Percentiles rank a stretch among this genome's conserved stretches.
Conservation (phyloP, 2,888 invertebrate species). For the Brachyptera risi region DNA sequence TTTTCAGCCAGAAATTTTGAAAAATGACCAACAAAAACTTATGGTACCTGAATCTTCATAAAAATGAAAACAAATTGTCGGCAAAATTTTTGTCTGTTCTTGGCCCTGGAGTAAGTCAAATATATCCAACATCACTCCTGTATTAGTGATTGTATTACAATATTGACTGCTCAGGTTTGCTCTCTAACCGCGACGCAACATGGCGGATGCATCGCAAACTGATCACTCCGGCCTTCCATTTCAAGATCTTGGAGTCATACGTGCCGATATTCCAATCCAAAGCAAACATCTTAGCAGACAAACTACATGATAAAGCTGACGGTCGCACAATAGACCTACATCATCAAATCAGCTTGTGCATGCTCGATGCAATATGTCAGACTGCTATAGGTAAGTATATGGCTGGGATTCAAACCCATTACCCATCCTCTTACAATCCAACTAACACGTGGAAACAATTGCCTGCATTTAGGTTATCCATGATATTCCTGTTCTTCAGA, state of each 20-base stretch:
- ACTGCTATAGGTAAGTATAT: slow-evolving; percentile 32
- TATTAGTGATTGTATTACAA: too few relatives aligned
- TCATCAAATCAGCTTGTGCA: slow-evolving; percentile 25
- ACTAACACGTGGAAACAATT: background rate
- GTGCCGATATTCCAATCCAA: slow-evolving; percentile 21
- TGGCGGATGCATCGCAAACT: slow-evolving; percentile 27
- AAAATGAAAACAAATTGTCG: too few relatives aligned
- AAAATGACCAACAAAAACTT: too few relatives aligned
- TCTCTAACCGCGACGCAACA: slow-evolving; percentile 8
- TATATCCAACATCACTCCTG: too few relatives aligned
- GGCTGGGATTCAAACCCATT: slow-evolving; percentile 16
- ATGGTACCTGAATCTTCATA: too few relatives aligned
- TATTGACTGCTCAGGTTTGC: too few relatives aligned
- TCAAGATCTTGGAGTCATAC: slow-evolving; percentile 24
- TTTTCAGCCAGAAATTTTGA: too few relatives aligned
- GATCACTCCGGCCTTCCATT: slow-evolving; percentile 23
- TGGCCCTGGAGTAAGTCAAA: too few relatives aligned
- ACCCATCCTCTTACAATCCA: too few relatives aligned
- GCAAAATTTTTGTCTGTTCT: too few relatives aligned
- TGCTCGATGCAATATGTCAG: slow-evolving; percentile 31
- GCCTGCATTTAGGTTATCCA: too few relatives aligned
- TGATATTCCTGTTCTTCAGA: too few relatives aligned
- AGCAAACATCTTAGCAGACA: slow-evolving; percentile 14
- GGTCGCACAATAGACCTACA: slow-evolving; percentile 17
- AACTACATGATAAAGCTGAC: background rate